These are phyloP conservation scores for Taphrorychus bicolor DNA, from an alignment of 2,888 invertebrate species.

Conservation along the genomic window DNA sequence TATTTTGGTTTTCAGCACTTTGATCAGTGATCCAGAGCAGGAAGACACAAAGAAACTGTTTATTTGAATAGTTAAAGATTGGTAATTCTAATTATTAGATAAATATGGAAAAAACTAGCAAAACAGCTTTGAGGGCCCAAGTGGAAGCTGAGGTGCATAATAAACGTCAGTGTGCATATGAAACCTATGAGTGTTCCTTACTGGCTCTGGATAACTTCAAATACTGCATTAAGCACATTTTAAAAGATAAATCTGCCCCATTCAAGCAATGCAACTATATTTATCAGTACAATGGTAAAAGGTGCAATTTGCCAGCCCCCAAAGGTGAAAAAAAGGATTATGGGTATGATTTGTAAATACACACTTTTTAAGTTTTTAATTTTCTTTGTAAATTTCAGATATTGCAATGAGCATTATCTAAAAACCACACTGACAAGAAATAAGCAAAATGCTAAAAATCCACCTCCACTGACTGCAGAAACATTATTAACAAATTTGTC, in stretches of 20 bases:
- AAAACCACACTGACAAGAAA: conserved; percentile 70
- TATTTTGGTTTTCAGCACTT: too few relatives aligned
- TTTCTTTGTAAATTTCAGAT: conserved; percentile 55
- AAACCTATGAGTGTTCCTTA: conserved; percentile 71
- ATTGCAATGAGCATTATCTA: conserved; percentile 74
- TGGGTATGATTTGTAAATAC: conserved; percentile 60
- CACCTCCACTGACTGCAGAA: conserved; percentile 72
- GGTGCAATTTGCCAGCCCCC: conserved; percentile 81
- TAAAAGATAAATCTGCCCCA: conserved; percentile 83
- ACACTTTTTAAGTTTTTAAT: neutral
- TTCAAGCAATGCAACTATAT: conserved; percentile 82
- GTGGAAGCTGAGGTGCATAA: conserved; percentile 69
- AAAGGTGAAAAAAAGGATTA: conserved; percentile 74
- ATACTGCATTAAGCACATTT: conserved; percentile 83
- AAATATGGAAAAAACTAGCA: conserved; percentile 15
- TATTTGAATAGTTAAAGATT: too few relatives aligned
- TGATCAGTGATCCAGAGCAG: too few relatives aligned
- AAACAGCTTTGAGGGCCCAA: conserved; percentile 57
- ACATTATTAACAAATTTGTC: conserved; percentile 69
- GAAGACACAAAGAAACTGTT: too few relatives aligned
- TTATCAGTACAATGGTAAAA: conserved; percentile 71
- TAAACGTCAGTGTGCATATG: conserved; percentile 68
- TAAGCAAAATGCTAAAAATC: conserved; percentile 66
- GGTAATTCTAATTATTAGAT: too few relatives aligned
- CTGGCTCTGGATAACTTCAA: conserved; percentile 74